A percentile compares a stretch with the other conserved stretches of the same genome.
phyloP scores from a whole-genome alignment of 2,113 vertebrate species.

The Forbesichthys papilliferus region DNA sequence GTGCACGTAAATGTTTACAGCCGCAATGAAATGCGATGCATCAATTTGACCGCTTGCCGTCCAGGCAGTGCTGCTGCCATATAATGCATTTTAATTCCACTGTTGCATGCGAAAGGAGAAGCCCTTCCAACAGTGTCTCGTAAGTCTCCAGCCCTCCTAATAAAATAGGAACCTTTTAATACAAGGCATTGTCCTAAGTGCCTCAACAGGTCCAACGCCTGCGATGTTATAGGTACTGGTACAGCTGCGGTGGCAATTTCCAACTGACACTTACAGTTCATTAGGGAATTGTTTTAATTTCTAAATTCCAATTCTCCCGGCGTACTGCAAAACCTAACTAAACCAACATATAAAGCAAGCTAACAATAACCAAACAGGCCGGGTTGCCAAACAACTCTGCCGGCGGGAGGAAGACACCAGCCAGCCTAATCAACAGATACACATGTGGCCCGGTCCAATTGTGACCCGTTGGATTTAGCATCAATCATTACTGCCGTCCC shows the following conservation, averaged over 20 bases:
- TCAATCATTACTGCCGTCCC: constrained; percentile 56
- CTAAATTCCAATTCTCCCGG: too few relatives aligned
- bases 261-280: too few relatives aligned
- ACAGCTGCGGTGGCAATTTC: too few relatives aligned
- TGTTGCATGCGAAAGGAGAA: constrained; percentile 47
- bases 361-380: constrained; percentile 18
- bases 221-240: too few relatives aligned
- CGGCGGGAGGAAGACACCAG: constrained; percentile 18
- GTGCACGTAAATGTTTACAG: constrained; percentile 34
- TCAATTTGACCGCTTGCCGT: constrained; percentile 38
- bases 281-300: too few relatives aligned
- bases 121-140: constrained; percentile 54
- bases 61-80: too few relatives aligned
- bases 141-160: constrained; percentile 15
- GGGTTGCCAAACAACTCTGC: constrained; percentile 12
- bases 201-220: too few relatives aligned
- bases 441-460: constrained; percentile 54
- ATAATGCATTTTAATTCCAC: constrained; percentile 50
- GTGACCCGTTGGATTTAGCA: constrained; percentile 52
- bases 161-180: too few relatives aligned
- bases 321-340: constrained; percentile 10
- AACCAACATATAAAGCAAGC: constrained; percentile 12
- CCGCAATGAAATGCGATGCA: constrained; percentile 52
- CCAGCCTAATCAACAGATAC: constrained; percentile 47
- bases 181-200: too few relatives aligned